phyloP scores from a whole-genome alignment of 2,113 vertebrate species.

The Menidia beryllina region DNA sequence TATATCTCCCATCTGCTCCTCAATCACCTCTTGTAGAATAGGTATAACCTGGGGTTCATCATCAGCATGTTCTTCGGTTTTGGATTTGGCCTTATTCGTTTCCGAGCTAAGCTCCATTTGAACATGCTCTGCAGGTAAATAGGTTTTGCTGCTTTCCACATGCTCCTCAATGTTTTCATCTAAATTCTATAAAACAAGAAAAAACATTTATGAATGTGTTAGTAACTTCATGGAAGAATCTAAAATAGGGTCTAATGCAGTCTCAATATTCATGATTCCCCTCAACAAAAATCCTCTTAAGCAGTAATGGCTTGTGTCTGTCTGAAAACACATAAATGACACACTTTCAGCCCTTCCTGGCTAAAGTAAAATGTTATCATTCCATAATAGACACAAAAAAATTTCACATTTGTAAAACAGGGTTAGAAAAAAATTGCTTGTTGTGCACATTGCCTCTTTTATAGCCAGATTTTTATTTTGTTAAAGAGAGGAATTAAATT shows the following conservation, averaged over 20 bases:
- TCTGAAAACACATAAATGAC: conserved; percentile 1
- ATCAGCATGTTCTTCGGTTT: conserved; percentile 54
- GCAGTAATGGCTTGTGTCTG: not conserved
- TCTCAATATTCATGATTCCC: too few relatives aligned
- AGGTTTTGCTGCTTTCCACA: conserved; percentile 26
- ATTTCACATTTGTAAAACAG: not conserved
- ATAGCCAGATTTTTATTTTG: not conserved
- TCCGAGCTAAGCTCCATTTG: conserved; percentile 84
- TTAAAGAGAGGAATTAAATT: not conserved
- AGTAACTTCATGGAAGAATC: too few relatives aligned
- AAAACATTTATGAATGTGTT: not conserved
- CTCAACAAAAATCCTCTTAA: not conserved
- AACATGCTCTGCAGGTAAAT: conserved; percentile 40
- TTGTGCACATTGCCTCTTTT: not conserved
- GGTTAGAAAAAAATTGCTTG: not conserved
- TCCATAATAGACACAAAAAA: not conserved
- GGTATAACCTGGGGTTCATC: conserved; percentile 81
- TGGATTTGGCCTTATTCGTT: conserved; percentile 80
- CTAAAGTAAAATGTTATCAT: not conserved
- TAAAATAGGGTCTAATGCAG: too few relatives aligned
- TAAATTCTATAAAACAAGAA: conserved; percentile 59
- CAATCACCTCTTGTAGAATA: conserved; percentile 76
- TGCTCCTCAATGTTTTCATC: conserved; percentile 75
- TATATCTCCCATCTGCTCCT: conserved; percentile 67
- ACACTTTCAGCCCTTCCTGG: not conserved